Evolutionary conservation across 2,113 vertebrate species (phyloP).

Genomic region (Antennarius striatus): DNA sequence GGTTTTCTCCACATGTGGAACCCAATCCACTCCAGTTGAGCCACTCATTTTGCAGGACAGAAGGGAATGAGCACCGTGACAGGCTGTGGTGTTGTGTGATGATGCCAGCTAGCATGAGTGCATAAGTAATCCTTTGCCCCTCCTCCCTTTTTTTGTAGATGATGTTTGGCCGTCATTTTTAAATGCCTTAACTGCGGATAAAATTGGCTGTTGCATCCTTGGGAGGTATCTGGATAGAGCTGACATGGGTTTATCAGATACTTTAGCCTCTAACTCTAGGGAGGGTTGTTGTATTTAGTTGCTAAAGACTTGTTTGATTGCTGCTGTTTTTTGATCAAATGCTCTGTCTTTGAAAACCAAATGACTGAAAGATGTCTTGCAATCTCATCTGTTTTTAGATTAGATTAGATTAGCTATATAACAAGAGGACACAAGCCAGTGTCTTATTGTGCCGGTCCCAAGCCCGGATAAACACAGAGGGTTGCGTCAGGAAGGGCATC

Average conservation of each 20-base stretch:
- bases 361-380: constrained; percentile 12
- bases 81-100: constrained; percentile 16
- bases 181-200: constrained; percentile 31
- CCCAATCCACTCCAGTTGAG: constrained; percentile 47
- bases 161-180: constrained; percentile 3
- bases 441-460: too few relatives aligned
- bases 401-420: too few relatives aligned
- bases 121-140: constrained; percentile 1
- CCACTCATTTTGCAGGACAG: constrained; percentile 48
- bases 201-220: constrained; percentile 2
- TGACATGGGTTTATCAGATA: constrained; percentile 12
- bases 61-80: constrained; percentile 36
- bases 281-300: constrained; percentile 39
- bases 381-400: background rate
- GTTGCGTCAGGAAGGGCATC: too few relatives aligned
- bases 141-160: constrained; percentile 2
- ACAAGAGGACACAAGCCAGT: too few relatives aligned
- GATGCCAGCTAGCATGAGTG: constrained; percentile 26
- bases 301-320: constrained; percentile 29
- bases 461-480: too few relatives aligned
- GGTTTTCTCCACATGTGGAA: constrained; percentile 49
- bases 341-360: constrained; percentile 39
- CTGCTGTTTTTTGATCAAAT: constrained; percentile 50
- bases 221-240: constrained; percentile 1
- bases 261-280: constrained; percentile 5